Base-by-base conservation (phyloP, 2,888 invertebrate species). In the Thelaira solivaga region DNA sequence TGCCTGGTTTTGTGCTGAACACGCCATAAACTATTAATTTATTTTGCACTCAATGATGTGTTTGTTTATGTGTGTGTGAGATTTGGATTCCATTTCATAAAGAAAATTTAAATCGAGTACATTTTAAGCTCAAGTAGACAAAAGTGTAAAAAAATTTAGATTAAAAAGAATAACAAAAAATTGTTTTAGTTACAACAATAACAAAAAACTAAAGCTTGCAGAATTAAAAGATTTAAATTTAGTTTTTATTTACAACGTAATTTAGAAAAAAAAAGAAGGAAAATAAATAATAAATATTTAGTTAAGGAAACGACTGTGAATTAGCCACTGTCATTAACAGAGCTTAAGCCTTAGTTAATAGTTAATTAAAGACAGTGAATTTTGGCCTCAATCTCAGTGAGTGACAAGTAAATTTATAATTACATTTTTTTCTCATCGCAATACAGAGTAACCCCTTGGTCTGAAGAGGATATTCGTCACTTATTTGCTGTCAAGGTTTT, bases 11-110 rank as follows among this genome's bases (percentile, higher is more conserved):
- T 31, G 51, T 73, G 65, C 55, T 64, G 64, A 65, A 65, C 24
- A 39, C 13, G 8, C 10, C 51, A 67, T 34, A 43, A 73, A 74
- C 51, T 36, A 45, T 67, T 67, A 45, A 61, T 74, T 74, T 74
- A 67, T 67, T 67, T n/a, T n/a, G 67, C 45, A 39, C 51, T 29
- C 41, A 59, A 10, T 59, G 8, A 34, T 31, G 13, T 43, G 22
- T 41, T 18, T 18, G 18, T 24, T 36, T 4, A 6, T 5, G 26
- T 36, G 3, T n/a, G 13, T 13, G 8, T n/a, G 5, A n/a, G 36
- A 13, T 6, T 43, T 13, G 49, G 49, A 8, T 65, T 39, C 11
- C 29, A 29, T 13, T 67, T 45, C 2, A n/a, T 45, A 4, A 24
- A 47, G 55, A 31, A 24, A n/a, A 43, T 55, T 31, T n/a, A 34